These are phyloP conservation scores for Zaprionus tsacasi DNA, from an alignment of 1,140 invertebrate genomes.

Conservation along the genomic window DNA sequence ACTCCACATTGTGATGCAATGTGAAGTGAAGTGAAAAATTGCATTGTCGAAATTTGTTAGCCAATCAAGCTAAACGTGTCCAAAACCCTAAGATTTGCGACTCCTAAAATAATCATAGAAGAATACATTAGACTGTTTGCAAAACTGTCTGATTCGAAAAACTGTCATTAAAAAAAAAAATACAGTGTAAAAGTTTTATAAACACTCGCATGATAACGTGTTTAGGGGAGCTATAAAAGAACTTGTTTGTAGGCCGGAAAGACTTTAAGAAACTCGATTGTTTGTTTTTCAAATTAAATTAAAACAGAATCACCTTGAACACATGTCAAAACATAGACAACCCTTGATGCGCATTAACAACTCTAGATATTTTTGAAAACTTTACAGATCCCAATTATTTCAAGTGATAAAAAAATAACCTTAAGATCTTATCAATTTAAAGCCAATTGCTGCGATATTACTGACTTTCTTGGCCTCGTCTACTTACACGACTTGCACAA, in stretches of 20 bases:
- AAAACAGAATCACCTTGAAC: too few relatives aligned
- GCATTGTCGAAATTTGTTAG: constrained; percentile 16
- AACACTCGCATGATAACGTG: background rate
- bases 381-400: too few relatives aligned
- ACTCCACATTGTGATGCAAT: constrained; percentile 16
- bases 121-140: background rate
- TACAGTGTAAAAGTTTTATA: too few relatives aligned
- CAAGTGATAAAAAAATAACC: too few relatives aligned
- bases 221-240: background rate
- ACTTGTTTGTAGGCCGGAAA: background rate
- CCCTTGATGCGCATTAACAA: too few relatives aligned
- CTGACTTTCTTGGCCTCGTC: constrained; percentile 7
- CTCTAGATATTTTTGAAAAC: too few relatives aligned
- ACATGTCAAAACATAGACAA: too few relatives aligned
- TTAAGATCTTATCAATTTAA: background rate
- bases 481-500: constrained; percentile 9
- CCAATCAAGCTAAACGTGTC: constrained; percentile 17
- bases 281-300: background rate
- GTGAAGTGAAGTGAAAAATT: constrained; percentile 26
- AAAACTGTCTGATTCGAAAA: background rate
- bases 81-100: background rate
- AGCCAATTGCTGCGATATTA: background rate
- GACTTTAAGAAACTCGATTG: background rate
- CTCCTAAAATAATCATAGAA: background rate
- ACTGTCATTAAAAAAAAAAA: background rate